Conservation (phyloP, 2,888 invertebrate species). For the Drosophila parthenogenetica region DNA sequence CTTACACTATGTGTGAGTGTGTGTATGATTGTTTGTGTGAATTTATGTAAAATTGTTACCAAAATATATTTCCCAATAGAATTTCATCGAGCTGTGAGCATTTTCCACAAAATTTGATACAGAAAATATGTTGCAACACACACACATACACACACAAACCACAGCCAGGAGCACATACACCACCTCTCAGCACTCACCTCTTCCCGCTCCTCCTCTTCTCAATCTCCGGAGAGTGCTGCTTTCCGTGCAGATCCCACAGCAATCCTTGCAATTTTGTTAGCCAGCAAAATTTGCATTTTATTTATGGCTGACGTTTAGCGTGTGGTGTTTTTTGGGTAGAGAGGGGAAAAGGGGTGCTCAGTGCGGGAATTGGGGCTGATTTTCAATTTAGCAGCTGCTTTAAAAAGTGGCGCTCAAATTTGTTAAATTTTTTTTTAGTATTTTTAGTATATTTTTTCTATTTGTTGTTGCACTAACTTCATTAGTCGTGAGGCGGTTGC, state of each 20-base stretch:
- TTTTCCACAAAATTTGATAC: slow-evolving; percentile 73
- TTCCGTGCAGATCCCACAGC: slow-evolving; percentile 22
- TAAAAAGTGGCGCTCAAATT: slow-evolving; percentile 68
- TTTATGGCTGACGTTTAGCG: slow-evolving; percentile 75
- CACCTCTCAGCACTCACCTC: background rate
- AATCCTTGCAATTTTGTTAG: slow-evolving; percentile 69
- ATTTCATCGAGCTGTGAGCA: slow-evolving; percentile 67
- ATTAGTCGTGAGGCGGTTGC: slow-evolving; percentile 54
- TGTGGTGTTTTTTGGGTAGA: slow-evolving; percentile 40
- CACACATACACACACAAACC: slow-evolving; percentile 59
- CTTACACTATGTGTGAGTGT: too few species aligned
- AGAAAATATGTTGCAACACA: slow-evolving; percentile 73
- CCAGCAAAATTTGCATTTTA: slow-evolving; percentile 66
- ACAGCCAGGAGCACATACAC: slow-evolving; percentile 31
- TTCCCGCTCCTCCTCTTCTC: background rate
- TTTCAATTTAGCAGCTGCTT: slow-evolving; percentile 72
- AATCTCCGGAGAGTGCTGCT: background rate
- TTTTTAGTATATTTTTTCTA: slow-evolving; percentile 15
- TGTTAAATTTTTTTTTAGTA: slow-evolving; percentile 25
- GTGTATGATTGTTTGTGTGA: background rate
- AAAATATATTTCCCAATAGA: slow-evolving; percentile 70
- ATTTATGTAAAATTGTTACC: slow-evolving; percentile 35
- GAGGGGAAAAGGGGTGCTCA: background rate
- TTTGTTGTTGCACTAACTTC: slow-evolving; percentile 56
- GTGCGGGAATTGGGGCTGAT: slow-evolving; percentile 43